Percentiles rank a stretch among this genome's conserved stretches.
Evolutionary conservation across 2,113 vertebrate species (phyloP).

Genomic region (Cyanoderma ruficeps): DNA sequence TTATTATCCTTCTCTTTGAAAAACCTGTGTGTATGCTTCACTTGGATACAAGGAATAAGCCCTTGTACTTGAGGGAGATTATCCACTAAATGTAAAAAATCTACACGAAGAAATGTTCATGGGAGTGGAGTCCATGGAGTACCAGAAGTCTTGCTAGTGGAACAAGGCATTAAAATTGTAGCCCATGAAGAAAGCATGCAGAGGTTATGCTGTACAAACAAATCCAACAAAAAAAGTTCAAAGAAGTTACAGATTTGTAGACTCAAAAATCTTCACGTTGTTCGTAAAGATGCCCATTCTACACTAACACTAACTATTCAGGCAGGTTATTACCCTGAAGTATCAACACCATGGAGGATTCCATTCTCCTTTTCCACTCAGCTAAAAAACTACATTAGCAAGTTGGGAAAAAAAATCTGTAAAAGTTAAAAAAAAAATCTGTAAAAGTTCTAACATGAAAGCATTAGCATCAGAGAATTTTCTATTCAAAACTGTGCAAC

Average conservation of each 20-base stretch:
- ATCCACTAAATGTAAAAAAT: background rate
- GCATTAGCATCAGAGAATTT: background rate
- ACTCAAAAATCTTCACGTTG: background rate
- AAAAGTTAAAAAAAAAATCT: background rate
- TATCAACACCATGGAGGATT: background rate
- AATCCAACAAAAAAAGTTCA: background rate
- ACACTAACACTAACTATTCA: background rate
- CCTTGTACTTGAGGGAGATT: background rate
- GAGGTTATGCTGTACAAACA: background rate
- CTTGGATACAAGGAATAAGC: background rate
- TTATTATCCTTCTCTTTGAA: background rate
- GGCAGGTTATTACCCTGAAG: background rate
- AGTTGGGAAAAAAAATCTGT: background rate
- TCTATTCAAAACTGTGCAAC: background rate
- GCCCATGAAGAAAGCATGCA: background rate
- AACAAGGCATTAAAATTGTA: background rate
- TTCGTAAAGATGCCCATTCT: background rate
- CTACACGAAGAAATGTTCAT: rapidly evolving
- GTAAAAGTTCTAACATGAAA: background rate
- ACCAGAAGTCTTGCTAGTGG: background rate
- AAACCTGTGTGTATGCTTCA: background rate
- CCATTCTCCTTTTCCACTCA: background rate
- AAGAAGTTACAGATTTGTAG: background rate
- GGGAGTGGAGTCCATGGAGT: background rate
- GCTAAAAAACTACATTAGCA: background rate